These are phyloP conservation scores for Homarus gammarus DNA, from an alignment of 2,888 invertebrate species.

Conservation along the genomic window DNA sequence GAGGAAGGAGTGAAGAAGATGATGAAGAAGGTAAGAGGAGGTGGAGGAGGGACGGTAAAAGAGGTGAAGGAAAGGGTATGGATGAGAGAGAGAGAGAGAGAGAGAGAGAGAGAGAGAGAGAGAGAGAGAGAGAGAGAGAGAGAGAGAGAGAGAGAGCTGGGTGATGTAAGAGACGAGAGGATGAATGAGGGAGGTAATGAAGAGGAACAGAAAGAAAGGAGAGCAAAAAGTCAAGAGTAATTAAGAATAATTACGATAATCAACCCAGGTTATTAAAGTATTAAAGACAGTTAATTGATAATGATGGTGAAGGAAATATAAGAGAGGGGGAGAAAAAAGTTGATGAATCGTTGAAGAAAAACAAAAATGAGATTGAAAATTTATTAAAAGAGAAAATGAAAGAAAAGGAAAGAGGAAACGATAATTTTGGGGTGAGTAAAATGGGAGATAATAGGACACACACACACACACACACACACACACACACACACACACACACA, in stretches of 20 bases:
- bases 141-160: neutral
- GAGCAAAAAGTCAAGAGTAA: too few relatives aligned
- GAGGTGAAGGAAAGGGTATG: neutral
- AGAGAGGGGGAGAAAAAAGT: neutral
- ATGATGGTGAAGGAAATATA: neutral
- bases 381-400: neutral
- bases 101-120: neutral
- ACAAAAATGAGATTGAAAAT: neutral
- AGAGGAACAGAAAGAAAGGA: neutral
- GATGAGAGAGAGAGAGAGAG: constrained; percentile 25
- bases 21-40: neutral
- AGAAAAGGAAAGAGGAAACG: neutral
- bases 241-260: too few relatives aligned
- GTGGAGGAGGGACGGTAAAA: too few relatives aligned
- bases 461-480: neutral
- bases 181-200: constrained; percentile 6
- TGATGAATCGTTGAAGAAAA: too few relatives aligned
- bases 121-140: constrained; percentile 22
- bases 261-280: too few relatives aligned
- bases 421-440: too few relatives aligned
- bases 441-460: neutral
- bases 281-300: too few relatives aligned
- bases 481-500: neutral
- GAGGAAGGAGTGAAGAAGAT: neutral
- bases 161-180: constrained; percentile 9